A percentile compares a stretch with the other conserved stretches of the same genome.
phyloP scores from a whole-genome alignment of 2,797 vertebrate species.

The Lutjanus campechanus region DNA sequence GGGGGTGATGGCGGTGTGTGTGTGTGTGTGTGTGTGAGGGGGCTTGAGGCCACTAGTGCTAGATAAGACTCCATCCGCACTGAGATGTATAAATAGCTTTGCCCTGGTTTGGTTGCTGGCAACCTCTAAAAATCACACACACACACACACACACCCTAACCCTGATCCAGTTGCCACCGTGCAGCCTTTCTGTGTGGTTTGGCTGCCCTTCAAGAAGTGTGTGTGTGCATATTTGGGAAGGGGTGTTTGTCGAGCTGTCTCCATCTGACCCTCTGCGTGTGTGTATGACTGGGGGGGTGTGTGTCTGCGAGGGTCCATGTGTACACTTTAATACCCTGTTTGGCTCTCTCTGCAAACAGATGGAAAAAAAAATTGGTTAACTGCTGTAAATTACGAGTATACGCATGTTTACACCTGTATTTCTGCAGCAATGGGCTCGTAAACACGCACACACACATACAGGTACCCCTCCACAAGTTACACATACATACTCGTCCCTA shows the following conservation, averaged over 20 bases:
- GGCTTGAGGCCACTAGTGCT: constrained; percentile 53
- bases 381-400: constrained; percentile 52
- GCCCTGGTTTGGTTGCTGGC: constrained; percentile 78
- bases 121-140: constrained; percentile 46
- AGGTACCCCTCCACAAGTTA: too few species aligned
- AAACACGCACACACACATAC: constrained; percentile 27
- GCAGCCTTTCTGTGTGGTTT: constrained; percentile 72
- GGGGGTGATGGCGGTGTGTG: constrained; percentile 5
- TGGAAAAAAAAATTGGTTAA: constrained; percentile 54
- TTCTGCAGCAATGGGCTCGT: constrained; percentile 46
- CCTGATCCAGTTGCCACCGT: constrained; percentile 70
- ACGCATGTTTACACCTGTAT: constrained; percentile 64
- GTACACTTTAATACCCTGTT: constrained; percentile 67
- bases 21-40: constrained; percentile 21
- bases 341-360: constrained; percentile 66
- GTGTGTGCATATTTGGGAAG: constrained; percentile 54
- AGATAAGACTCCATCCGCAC: constrained; percentile 69
- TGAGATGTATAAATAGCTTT: constrained; percentile 76
- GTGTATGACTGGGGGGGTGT: constrained; percentile 28
- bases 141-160: constrained; percentile 31
- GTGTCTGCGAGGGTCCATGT: constrained; percentile 44
- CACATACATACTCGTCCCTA: background rate
- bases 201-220: constrained; percentile 80
- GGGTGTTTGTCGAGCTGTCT: constrained; percentile 60
- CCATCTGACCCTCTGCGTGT: constrained; percentile 48